Evolutionary conservation across 2,113 vertebrate species (phyloP).

Genomic region (Nematolebias whitei): DNA sequence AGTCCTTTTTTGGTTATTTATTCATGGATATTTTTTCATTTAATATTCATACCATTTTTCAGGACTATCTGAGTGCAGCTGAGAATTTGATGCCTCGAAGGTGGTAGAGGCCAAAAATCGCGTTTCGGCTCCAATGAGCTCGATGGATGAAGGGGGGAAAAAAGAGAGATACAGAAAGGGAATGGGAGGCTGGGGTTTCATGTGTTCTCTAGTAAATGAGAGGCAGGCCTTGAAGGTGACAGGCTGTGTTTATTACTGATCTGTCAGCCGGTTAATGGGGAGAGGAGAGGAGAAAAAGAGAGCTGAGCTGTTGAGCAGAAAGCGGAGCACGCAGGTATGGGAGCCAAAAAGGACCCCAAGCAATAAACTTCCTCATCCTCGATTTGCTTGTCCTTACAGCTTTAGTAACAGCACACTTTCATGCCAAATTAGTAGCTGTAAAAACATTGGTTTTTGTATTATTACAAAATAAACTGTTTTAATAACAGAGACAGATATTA

Average conservation of each 20-base stretch:
- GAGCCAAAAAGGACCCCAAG: slow-evolving; percentile 52
- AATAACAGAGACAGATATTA: slow-evolving; percentile 4
- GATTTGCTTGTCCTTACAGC: slow-evolving; percentile 59
- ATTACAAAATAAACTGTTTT: slow-evolving; percentile 20
- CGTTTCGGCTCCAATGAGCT: slow-evolving; percentile 82
- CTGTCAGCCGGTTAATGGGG: slow-evolving; percentile 84
- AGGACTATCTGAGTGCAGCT: slow-evolving; percentile 74
- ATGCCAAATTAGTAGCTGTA: slow-evolving; percentile 27
- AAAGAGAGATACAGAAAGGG: slow-evolving; percentile 53
- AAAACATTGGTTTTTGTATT: slow-evolving; percentile 18
- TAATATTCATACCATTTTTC: slow-evolving; percentile 83
- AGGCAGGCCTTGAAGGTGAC: slow-evolving; percentile 83
- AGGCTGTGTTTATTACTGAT: slow-evolving; percentile 86
- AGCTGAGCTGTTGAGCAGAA: slow-evolving; percentile 69
- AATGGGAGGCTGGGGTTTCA: slow-evolving; percentile 62
- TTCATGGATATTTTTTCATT: slow-evolving; percentile 80
- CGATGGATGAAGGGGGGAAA: slow-evolving; percentile 62
- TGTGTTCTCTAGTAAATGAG: slow-evolving; percentile 81
- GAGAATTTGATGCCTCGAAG: slow-evolving; percentile 77
- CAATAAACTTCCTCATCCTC: slow-evolving; percentile 55
- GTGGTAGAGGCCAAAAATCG: slow-evolving; percentile 71
- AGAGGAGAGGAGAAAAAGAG: slow-evolving; percentile 65
- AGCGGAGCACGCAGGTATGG: slow-evolving; percentile 55
- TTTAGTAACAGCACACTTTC: slow-evolving; percentile 40
- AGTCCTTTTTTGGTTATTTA: slow-evolving; percentile 77